A percentile compares a stretch with the other conserved stretches of the same genome.
Conservation (phyloP, 2,888 invertebrate species). For the Macrosoma leucophasiata region DNA sequence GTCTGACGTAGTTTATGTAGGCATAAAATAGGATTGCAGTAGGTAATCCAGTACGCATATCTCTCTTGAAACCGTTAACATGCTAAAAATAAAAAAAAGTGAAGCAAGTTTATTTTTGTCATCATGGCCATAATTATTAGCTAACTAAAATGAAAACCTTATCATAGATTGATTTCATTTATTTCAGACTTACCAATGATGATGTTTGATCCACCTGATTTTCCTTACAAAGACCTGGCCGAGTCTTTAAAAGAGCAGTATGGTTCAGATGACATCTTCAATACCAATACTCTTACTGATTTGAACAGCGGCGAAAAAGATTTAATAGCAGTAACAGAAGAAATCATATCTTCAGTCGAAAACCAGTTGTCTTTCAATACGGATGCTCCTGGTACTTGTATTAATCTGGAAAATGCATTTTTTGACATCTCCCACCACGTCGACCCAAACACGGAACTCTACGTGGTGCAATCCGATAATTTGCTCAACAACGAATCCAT, state of each 20-base stretch:
- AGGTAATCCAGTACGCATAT: too few species aligned
- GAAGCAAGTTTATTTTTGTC: too few species aligned
- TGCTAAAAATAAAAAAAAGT: too few species aligned
- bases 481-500: constrained; percentile 54
- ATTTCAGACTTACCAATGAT: constrained; percentile 34
- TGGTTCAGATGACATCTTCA: constrained; percentile 39
- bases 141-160: too few species aligned
- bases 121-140: too few species aligned
- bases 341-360: constrained; percentile 39
- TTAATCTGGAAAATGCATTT: constrained; percentile 40
- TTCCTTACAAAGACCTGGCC: constrained; percentile 56
- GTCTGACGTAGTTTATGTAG: too few species aligned
- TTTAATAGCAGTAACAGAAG: constrained; percentile 33
- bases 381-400: constrained; percentile 47
- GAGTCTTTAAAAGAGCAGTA: constrained; percentile 47
- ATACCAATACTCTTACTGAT: constrained; percentile 15
- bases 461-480: constrained; percentile 46
- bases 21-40: too few species aligned
- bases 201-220: constrained; percentile 71
- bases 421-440: constrained; percentile 28
- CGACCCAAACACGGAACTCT: constrained; percentile 38
- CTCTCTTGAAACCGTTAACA: too few species aligned
- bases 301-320: constrained; percentile 26
- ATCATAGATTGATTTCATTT: constrained; percentile 5
- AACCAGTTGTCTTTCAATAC: constrained; percentile 46